A percentile compares a stretch with the other conserved stretches of the same genome.
These are phyloP conservation scores for Bothrops alternatus DNA, from an alignment of 2,797 vertebrate genomes.

Conservation along the genomic window DNA sequence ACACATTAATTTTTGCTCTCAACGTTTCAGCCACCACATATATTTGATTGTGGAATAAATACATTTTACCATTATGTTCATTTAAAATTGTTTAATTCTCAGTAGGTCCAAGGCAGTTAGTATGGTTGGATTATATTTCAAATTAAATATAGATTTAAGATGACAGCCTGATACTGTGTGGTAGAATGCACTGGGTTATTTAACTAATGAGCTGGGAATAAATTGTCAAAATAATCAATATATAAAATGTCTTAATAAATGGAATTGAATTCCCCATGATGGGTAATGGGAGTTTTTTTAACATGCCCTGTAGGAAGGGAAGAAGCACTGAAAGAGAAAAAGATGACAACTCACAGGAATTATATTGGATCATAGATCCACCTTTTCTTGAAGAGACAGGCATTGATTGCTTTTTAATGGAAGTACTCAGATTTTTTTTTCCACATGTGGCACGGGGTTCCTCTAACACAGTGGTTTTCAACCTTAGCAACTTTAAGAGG, in stretches of 20 bases:
- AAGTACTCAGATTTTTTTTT: background rate
- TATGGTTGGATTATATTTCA: constrained; percentile 52
- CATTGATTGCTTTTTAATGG: background rate
- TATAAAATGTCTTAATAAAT: background rate
- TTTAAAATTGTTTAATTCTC: constrained; percentile 58
- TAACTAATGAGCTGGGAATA: constrained; percentile 39
- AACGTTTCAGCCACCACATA: constrained; percentile 36
- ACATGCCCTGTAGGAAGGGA: background rate
- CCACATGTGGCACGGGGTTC: background rate
- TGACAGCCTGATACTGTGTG: constrained; percentile 49
- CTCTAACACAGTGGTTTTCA: background rate
- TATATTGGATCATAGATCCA: background rate
- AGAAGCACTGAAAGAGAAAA: background rate
- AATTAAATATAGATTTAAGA: constrained; percentile 54
- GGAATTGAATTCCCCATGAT: background rate
- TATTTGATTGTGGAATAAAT: constrained; percentile 44
- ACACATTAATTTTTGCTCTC: constrained; percentile 38
- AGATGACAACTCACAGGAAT: background rate
- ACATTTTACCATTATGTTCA: constrained; percentile 54
- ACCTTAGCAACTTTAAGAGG: background rate
- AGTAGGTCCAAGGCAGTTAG: constrained; percentile 48
- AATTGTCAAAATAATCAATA: constrained; percentile 44
- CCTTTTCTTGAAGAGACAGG: background rate
- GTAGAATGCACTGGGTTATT: constrained; percentile 42
- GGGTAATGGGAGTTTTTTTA: background rate